Base-by-base conservation (phyloP, 2,113 vertebrate genomes). In the Podarcis raffonei region DNA sequence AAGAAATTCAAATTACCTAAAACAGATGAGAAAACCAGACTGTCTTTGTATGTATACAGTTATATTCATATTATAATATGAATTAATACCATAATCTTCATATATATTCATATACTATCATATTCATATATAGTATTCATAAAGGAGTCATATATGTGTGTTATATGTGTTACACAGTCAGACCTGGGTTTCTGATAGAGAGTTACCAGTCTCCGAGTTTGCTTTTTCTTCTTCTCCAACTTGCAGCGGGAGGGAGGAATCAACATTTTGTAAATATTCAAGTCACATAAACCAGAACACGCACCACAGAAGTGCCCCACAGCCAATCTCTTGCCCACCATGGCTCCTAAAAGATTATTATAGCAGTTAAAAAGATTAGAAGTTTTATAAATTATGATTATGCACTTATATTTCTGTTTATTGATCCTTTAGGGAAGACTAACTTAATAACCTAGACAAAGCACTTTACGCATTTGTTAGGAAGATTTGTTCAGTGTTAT, bases 391-490 rank as follows among this genome's bases (percentile, higher is more conserved):
- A 83, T 90, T 90, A 75, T 90, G 25, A 89, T 94, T 93, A 87
- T 86, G 72, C 71, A 87, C 91, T 94, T 95, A 4, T 84, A 84
- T 94, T 95, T 82, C 89, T 87, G 87, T 75, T 87, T 93, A 94
- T 88, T 95, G 83, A 93, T 93, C 91, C 88, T 87, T 87, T 91
- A 90, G 87, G 37, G 82, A 20, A 92, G 87, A 83, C 32, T 92
- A 94, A 95, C 93, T 92, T 91, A 93, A 96, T 92, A 93, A 86
- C 0, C 84, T 90, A 87, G 62, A 90, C 92, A 87, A 93, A 59
- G 39, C 87, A 27, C 88, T 83, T 91, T 84, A 77, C 3, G 22
- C 74, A 87, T 93, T 91, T 91, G 39, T 92, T 86, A 48, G 72
- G 75, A 91, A 93, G 91, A 92, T 82, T 86, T 86, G 86, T 90